Percentiles rank a stretch among this genome's conserved stretches.
Conservation (phyloP, 1,140 invertebrate species). For the Aporrectodea caliginosa region DNA sequence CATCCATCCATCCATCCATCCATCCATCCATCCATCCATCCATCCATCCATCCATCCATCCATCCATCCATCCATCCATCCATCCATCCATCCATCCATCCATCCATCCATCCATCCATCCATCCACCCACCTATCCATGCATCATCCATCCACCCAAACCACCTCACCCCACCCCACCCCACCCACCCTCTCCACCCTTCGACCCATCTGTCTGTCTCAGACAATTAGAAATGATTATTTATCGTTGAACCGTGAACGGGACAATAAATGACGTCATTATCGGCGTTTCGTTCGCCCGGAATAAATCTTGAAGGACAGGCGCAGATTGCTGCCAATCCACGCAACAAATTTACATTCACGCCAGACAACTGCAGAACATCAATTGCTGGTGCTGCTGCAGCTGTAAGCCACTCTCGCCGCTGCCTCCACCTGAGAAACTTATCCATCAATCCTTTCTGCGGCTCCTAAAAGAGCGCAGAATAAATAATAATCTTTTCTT, state of each 20-base stretch:
- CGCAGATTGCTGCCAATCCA: not conserved
- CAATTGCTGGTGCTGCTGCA: not conserved
- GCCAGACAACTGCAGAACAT: not conserved
- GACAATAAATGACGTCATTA: not conserved
- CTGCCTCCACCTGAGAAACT: not conserved
- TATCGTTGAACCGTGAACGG: not conserved
- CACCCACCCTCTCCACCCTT: not conserved
- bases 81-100: not conserved
- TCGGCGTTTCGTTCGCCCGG: not conserved
- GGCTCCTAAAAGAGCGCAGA: not conserved
- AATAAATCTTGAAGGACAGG: not conserved
- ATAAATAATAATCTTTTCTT: too few species aligned
- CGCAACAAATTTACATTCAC: not conserved
- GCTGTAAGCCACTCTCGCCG: not conserved
- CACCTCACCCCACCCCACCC: not conserved
- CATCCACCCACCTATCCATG: too few species aligned
- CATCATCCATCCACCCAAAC: too few species aligned
- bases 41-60: constrained; percentile 16
- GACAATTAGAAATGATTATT: not conserved
- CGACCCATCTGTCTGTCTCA: constrained; percentile 44
- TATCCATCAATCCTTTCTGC: not conserved
- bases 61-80: constrained; percentile 16
- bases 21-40: constrained; percentile 16
- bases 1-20: constrained; percentile 10
- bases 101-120: constrained; percentile 9